phyloP scores from a whole-genome alignment of 2,797 vertebrate species.

The Nannoperca australis region DNA sequence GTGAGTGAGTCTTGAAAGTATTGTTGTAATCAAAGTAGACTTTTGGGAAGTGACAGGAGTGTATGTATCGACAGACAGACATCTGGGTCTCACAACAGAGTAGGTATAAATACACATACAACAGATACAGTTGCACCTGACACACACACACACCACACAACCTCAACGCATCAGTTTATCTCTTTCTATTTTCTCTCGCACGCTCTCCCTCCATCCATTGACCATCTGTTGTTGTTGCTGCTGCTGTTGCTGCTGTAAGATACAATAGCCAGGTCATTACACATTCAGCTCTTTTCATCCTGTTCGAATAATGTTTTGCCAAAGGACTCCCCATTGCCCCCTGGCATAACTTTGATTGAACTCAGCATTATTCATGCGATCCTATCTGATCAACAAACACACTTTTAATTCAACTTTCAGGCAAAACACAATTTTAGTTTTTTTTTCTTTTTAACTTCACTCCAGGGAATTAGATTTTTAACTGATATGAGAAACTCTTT shows the following conservation, averaged over 20 bases:
- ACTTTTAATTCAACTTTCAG: conserved; percentile 30
- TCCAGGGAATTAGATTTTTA: conserved; percentile 5
- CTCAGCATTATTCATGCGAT: conserved; percentile 4
- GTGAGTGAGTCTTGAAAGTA: conserved; percentile 8
- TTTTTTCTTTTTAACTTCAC: background rate
- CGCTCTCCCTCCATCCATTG: conserved; percentile 5
- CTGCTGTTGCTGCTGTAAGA: conserved; percentile 39
- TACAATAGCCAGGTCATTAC: conserved; percentile 46
- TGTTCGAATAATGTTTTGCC: conserved; percentile 52
- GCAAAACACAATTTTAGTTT: conserved; percentile 22
- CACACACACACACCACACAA: conserved; percentile 17
- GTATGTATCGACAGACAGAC: background rate
- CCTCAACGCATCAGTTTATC: background rate
- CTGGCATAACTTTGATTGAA: conserved; percentile 50
- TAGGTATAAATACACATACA: conserved; percentile 10
- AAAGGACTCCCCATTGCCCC: conserved; percentile 2
- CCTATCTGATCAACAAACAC: conserved; percentile 47
- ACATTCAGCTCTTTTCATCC: conserved; percentile 60
- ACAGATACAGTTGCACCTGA: background rate
- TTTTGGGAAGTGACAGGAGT: conserved; percentile 7
- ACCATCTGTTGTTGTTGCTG: conserved; percentile 56
- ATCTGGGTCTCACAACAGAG: conserved; percentile 5
- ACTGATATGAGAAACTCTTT: conserved; percentile 26
- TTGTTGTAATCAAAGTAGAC: conserved; percentile 27
- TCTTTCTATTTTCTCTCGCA: background rate